Base-by-base conservation (phyloP, 2,797 vertebrate species). In the Limnodromus scolopaceus region DNA sequence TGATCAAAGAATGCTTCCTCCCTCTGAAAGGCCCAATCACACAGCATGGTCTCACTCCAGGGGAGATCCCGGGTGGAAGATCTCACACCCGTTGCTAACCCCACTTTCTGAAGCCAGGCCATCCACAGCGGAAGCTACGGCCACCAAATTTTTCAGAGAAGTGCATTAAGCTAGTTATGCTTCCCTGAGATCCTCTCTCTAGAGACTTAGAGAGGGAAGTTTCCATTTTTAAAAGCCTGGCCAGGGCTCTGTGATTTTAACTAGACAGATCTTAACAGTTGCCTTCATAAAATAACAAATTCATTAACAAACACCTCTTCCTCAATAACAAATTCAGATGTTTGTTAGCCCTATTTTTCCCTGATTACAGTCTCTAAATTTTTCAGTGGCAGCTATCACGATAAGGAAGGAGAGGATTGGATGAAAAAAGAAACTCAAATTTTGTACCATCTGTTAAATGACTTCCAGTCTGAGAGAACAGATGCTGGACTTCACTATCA, bases 401-500 rank as follows among this genome's bases (percentile, higher is more conserved):
- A 75, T 79, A 91, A 95, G 63, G 38, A 93, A 87, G 41, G 66
- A 79, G 66, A 94, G 36, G 63, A 45, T 70, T 96, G 93, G 86
- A 94, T 87, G 88, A 74, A 91, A 96, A 88, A 69, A 93, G 86
- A 94, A 89, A 87, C 66, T 91, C 58, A 55, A 61, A 94, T 96
- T 96, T 90, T 72, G 36, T 89, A 91, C 96, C 96, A 97, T 97
- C 96, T 97, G 96, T 96, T 97, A 96, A 90, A 95, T 91, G 95
- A 96, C 96, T 97, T 93, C 34, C 91, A 97, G 71, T 95, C 88
- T 96, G 95, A 97, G 81, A 91, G 93, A 97, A 96, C 96, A 97
- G 96, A 96, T 97, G 96, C 96, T 96, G 96, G 96, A 96, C 96
- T 97, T 97, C 95, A 96, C 88, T 63, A 96, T 89, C 16, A 5